Conservation (phyloP, 1,140 invertebrate species). For the Drosophila carrolli region DNA sequence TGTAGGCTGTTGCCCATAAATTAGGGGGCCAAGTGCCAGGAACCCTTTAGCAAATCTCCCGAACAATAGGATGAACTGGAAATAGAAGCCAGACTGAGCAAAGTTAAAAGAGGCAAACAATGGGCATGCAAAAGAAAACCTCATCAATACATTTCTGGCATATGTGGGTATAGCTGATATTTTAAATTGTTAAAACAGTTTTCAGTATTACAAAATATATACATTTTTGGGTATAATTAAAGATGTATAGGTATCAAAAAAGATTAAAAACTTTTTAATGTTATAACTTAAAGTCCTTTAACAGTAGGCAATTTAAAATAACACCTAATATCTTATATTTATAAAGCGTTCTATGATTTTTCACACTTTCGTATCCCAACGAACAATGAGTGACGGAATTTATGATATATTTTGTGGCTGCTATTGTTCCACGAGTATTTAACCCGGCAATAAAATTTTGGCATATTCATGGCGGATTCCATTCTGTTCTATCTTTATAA, state of each 20-base stretch:
- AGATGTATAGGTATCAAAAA: too few relatives aligned
- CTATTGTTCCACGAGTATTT: constrained; percentile 14
- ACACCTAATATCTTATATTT: too few relatives aligned
- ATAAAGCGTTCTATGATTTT: neutral
- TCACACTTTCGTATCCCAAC: neutral
- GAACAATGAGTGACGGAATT: constrained; percentile 16
- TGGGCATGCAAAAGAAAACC: constrained; percentile 17
- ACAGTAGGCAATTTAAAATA: too few relatives aligned
- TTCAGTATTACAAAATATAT: too few relatives aligned
- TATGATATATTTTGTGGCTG: constrained; percentile 14
- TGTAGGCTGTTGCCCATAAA: constrained; percentile 24
- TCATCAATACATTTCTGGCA: constrained; percentile 11
- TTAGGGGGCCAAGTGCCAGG: constrained; percentile 28
- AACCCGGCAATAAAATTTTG: constrained; percentile 17
- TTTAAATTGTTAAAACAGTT: neutral
- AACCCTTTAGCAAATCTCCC: constrained; percentile 25
- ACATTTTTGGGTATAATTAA: too few relatives aligned
- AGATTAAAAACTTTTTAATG: too few relatives aligned
- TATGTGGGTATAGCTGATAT: neutral
- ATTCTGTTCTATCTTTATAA: constrained; percentile 37
- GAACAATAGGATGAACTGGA: constrained; percentile 42
- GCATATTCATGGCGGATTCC: constrained; percentile 20
- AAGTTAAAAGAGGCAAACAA: constrained; percentile 26
- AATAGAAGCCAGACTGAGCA: constrained; percentile 1
- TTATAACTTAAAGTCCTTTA: too few relatives aligned